Conservation (phyloP, 2,113 vertebrate species). For the Cairina moschata region DNA sequence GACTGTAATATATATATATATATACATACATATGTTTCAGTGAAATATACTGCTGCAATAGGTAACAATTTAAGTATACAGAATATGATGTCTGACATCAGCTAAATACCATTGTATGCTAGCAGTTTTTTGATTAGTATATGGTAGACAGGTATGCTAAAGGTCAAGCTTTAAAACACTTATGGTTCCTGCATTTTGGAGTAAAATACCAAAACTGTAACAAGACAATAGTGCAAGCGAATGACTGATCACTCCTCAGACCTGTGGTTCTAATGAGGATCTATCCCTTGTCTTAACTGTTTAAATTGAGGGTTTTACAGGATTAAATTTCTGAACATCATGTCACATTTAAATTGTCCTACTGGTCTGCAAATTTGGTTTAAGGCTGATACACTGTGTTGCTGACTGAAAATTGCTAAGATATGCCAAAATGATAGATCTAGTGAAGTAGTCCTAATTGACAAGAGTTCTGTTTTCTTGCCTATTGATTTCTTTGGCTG, state of each 20-base stretch:
- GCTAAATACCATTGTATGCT: background rate
- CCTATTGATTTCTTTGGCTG: constrained; percentile 8
- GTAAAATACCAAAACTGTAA: background rate
- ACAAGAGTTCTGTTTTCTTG: background rate
- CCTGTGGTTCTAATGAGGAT: background rate
- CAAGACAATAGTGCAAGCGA: background rate
- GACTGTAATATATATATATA: background rate
- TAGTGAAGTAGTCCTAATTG: background rate
- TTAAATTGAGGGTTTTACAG: background rate
- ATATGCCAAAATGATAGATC: background rate
- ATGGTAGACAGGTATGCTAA: background rate
- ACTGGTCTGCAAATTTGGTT: background rate
- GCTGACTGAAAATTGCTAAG: background rate
- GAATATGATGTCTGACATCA: background rate
- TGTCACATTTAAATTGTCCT: background rate
- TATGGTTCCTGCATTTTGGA: background rate
- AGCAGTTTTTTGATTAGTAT: background rate
- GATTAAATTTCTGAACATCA: background rate
- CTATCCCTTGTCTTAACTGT: background rate
- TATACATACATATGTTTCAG: background rate
- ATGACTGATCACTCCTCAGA: background rate
- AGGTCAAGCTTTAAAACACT: background rate
- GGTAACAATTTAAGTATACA: background rate
- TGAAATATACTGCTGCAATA: background rate
- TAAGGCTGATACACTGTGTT: background rate